A percentile compares a stretch with the other conserved stretches of the same genome.
Evolutionary conservation across 2,888 invertebrate species (phyloP).

Genomic region (Hylaea fasciaria): DNA sequence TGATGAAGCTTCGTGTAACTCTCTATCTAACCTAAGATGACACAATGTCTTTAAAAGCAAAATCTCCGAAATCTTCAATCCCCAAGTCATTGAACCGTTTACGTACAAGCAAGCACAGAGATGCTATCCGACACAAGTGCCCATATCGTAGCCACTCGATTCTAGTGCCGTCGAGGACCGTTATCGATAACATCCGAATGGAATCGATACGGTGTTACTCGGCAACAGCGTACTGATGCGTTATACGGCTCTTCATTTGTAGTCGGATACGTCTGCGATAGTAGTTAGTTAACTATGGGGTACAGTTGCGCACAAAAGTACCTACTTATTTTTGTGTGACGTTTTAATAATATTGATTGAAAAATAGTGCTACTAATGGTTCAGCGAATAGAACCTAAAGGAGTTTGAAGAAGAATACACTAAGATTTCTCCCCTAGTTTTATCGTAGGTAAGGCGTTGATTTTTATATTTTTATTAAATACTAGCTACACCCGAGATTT

Average conservation of each 20-base stretch:
- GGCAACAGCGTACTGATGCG: slow-evolving; percentile 52
- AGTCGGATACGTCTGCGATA: slow-evolving; percentile 30
- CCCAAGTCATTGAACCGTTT: not conserved
- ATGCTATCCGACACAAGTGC: slow-evolving; percentile 1
- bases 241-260: slow-evolving; percentile 53
- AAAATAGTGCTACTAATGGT: too few relatives aligned
- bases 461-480: too few relatives aligned
- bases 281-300: slow-evolving; percentile 24
- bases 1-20: too few relatives aligned
- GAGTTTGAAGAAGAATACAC: too few relatives aligned
- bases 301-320: slow-evolving; percentile 5
- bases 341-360: too few relatives aligned
- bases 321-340: not conserved
- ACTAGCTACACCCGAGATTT: too few relatives aligned
- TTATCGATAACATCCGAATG: slow-evolving; percentile 55
- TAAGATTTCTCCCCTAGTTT: not conserved
- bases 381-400: too few relatives aligned
- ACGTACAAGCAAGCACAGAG: slow-evolving; percentile 4
- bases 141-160: slow-evolving; percentile 33
- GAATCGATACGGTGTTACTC: slow-evolving; percentile 43
- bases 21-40: too few relatives aligned
- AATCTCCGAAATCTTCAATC: not conserved
- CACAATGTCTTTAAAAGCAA: too few relatives aligned
- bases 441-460: too few relatives aligned
- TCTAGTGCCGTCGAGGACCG: slow-evolving; percentile 43